Evolutionary conservation across 2,797 vertebrate genomes (phyloP).

Genomic region (Microctenopoma steveboyesi): DNA sequence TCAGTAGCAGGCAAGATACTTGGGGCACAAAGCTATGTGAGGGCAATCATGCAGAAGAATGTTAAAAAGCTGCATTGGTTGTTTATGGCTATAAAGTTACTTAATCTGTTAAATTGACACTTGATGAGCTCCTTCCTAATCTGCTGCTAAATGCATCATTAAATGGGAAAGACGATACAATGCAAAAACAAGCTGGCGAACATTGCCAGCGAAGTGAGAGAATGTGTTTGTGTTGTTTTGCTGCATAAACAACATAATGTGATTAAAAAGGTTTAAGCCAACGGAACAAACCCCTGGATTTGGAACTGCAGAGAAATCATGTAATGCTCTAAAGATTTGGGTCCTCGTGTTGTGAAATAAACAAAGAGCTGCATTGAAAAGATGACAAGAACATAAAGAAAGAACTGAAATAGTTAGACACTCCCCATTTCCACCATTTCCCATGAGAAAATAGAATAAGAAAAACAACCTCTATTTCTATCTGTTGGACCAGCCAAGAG

Average conservation of each 20-base stretch:
- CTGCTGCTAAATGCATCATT: slow-evolving; percentile 63
- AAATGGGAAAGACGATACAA: slow-evolving; percentile 42
- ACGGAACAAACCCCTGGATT: slow-evolving; percentile 58
- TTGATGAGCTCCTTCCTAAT: slow-evolving; percentile 56
- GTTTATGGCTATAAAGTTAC: slow-evolving; percentile 42
- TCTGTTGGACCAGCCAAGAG: slow-evolving; percentile 90
- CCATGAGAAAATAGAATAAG: slow-evolving; percentile 76
- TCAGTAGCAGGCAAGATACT: slow-evolving; percentile 16
- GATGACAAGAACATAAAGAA: slow-evolving; percentile 69
- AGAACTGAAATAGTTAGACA: slow-evolving; percentile 73
- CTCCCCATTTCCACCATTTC: slow-evolving; percentile 72
- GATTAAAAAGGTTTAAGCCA: slow-evolving; percentile 58
- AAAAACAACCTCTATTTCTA: slow-evolving; percentile 82
- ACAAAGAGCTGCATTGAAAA: slow-evolving; percentile 63
- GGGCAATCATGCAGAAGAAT: not conserved
- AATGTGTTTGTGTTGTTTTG: slow-evolving; percentile 46
- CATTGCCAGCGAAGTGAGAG: slow-evolving; percentile 49
- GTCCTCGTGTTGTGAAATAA: slow-evolving; percentile 58
- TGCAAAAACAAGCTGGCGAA: slow-evolving; percentile 55
- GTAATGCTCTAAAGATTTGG: slow-evolving; percentile 50
- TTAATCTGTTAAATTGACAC: slow-evolving; percentile 61
- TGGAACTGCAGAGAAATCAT: slow-evolving; percentile 52
- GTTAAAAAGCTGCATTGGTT: slow-evolving; percentile 25
- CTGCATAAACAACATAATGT: slow-evolving; percentile 57
- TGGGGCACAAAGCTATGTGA: slow-evolving; percentile 12